These are phyloP conservation scores for Amblyjoppa proteus DNA, from an alignment of 2,888 invertebrate species.

Conservation along the genomic window DNA sequence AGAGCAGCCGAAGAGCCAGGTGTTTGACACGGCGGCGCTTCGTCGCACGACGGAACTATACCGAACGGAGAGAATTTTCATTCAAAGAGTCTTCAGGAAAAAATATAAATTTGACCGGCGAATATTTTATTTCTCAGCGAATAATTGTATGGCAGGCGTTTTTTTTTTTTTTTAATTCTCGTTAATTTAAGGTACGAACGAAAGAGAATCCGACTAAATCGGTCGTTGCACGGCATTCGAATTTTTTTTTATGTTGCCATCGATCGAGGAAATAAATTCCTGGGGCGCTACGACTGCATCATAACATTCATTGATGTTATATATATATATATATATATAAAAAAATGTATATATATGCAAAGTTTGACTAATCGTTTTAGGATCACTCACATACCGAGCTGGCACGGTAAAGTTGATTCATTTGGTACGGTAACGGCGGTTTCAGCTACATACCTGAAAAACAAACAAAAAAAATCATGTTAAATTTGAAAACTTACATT, in stretches of 20 bases:
- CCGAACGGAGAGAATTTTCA: not conserved
- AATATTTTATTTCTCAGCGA: not conserved
- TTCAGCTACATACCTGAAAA: slow-evolving; percentile 41
- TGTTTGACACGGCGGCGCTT: slow-evolving; percentile 72
- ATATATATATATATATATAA: not conserved
- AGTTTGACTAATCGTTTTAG: not conserved
- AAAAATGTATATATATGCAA: not conserved
- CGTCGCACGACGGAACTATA: slow-evolving; percentile 14
- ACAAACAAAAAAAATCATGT: not conserved
- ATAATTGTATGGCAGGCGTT: not conserved
- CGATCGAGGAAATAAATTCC: not conserved
- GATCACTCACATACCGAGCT: slow-evolving; percentile 13
- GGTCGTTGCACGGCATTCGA: not conserved
- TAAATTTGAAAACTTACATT: not conserved
- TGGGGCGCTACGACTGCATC: not conserved
- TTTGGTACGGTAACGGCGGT: slow-evolving; percentile 9
- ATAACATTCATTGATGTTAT: not conserved
- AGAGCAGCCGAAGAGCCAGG: slow-evolving; percentile 76
- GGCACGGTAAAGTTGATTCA: not conserved
- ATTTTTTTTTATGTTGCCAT: not conserved
- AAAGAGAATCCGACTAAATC: not conserved
- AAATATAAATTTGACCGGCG: not conserved
- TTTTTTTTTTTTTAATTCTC: not conserved
- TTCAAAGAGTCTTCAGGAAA: not conserved
- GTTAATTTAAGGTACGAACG: not conserved